phyloP scores from a whole-genome alignment of 2,888 invertebrate genomes.

The Ectemnius cavifrons region DNA sequence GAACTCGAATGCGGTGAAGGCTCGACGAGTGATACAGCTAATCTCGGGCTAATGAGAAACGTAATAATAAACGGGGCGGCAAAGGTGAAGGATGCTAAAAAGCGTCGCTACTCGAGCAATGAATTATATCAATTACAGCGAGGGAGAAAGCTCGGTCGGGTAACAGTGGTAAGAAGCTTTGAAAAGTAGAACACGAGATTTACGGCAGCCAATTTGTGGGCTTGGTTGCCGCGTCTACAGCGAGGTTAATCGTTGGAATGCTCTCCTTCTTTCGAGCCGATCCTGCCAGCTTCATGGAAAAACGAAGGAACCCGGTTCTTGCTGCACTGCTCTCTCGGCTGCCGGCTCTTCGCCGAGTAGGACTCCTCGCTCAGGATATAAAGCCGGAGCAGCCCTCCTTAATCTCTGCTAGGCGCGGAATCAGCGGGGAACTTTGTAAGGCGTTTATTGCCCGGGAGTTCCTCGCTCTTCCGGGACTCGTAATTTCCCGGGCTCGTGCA shows the following conservation, averaged over 20 bases:
- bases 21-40: no score
- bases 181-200: conserved; percentile 38
- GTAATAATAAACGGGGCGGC: no score
- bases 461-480: conserved; percentile 19
- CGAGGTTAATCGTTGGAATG: conserved; percentile 57
- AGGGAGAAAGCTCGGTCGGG: not conserved
- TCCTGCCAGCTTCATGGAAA: no score
- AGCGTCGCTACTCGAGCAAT: not conserved
- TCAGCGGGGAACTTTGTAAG: conserved; percentile 28
- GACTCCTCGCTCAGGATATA: conserved; percentile 51
- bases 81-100: not conserved
- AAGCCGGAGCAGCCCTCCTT: conserved; percentile 47
- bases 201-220: conserved; percentile 49
- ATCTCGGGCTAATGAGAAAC: no score
- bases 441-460: conserved; percentile 52
- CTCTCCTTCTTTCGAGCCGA: conserved; percentile 17
- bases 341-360: conserved; percentile 27
- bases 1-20: no score
- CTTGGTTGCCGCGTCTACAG: conserved; percentile 29
- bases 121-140: conserved; percentile 6
- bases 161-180: not conserved
- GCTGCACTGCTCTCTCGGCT: conserved; percentile 25
- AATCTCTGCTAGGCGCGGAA: conserved; percentile 45
- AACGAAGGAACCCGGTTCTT: conserved; percentile 32
- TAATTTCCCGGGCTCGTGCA: conserved; percentile 19